phyloP scores from a whole-genome alignment of 2,113 vertebrate species.

The Blennius ocellaris region DNA sequence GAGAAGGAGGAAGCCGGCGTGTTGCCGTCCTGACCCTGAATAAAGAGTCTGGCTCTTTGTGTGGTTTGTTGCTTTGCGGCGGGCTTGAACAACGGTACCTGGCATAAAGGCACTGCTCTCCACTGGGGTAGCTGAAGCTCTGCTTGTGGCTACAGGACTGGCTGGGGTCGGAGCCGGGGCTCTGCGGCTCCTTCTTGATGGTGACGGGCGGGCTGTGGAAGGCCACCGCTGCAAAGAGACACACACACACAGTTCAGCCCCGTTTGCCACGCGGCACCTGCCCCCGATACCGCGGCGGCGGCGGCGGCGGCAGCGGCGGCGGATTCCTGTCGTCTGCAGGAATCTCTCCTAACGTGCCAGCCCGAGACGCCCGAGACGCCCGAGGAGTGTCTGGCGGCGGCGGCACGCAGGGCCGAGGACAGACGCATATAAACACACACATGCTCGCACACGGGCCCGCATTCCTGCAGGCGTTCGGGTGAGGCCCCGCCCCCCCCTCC shows the following conservation, averaged over 20 bases:
- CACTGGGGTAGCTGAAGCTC: conserved; percentile 85
- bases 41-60: too few relatives aligned
- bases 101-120: conserved; percentile 97
- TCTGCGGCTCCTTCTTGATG: conserved; percentile 95
- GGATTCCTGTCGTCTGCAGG: conserved; percentile 65
- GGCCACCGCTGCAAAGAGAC: conserved; percentile 86
- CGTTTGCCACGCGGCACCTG: conserved; percentile 23
- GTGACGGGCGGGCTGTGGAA: conserved; percentile 96
- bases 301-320: too few relatives aligned
- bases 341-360: conserved; percentile 66
- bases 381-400: too few relatives aligned
- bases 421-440: conserved; percentile 47
- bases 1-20: too few relatives aligned
- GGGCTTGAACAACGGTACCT: too few relatives aligned
- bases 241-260: too few relatives aligned
- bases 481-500: conserved; percentile 68
- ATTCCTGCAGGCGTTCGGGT: conserved; percentile 67
- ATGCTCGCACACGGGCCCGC: conserved; percentile 63
- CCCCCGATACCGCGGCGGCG: conserved; percentile 49
- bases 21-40: too few relatives aligned
- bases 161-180: conserved; percentile 88
- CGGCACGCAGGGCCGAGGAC: conserved; percentile 60
- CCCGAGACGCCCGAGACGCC: conserved; percentile 41
- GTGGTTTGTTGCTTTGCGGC: too few relatives aligned
- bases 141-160: conserved; percentile 92